Evolutionary conservation across 2,113 vertebrate genomes (phyloP).

Genomic region (Aphyosemion australe): DNA sequence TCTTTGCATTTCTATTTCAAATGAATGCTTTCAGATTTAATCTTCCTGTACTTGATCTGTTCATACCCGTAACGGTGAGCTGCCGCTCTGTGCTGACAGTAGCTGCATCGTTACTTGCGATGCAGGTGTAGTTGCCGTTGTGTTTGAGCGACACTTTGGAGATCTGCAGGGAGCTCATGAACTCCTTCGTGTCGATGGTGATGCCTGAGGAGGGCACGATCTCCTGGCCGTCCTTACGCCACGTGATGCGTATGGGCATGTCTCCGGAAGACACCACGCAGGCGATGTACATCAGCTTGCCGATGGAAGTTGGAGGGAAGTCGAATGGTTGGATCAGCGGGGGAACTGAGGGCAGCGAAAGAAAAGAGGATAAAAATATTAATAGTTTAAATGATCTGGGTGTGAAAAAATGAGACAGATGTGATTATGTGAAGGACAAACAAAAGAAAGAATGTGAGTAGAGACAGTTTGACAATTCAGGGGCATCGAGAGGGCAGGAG

Average conservation of each 20-base stretch:
- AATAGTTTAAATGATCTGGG: constrained; percentile 61
- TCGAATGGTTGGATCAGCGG: constrained; percentile 98
- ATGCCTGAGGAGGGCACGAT: constrained; percentile 93
- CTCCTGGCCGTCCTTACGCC: constrained; percentile 97
- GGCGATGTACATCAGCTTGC: constrained; percentile 97
- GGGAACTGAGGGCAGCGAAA: constrained; percentile 81
- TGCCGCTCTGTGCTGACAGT: constrained; percentile 96
- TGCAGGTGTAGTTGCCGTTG: constrained; percentile 99
- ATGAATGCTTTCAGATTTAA: background rate
- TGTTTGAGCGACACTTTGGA: constrained; percentile 97
- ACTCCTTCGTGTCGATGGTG: constrained; percentile 98
- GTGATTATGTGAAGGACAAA: constrained; percentile 47
- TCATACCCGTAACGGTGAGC: constrained; percentile 92
- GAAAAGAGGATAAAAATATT: constrained; percentile 3
- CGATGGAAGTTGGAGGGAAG: constrained; percentile 96
- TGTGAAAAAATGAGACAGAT: constrained; percentile 58
- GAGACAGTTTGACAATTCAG: constrained; percentile 46
- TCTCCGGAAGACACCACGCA: constrained; percentile 98
- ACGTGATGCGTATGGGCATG: constrained; percentile 98
- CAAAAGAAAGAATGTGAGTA: constrained; percentile 40
- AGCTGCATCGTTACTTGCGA: constrained; percentile 95
- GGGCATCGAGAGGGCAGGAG: constrained; percentile 52
- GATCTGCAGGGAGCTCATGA: constrained; percentile 99
- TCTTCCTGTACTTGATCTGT: background rate
- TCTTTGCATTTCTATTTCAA: background rate